Conservation (phyloP, 1,140 invertebrate species). For the Rhopalosiphum maidis region DNA sequence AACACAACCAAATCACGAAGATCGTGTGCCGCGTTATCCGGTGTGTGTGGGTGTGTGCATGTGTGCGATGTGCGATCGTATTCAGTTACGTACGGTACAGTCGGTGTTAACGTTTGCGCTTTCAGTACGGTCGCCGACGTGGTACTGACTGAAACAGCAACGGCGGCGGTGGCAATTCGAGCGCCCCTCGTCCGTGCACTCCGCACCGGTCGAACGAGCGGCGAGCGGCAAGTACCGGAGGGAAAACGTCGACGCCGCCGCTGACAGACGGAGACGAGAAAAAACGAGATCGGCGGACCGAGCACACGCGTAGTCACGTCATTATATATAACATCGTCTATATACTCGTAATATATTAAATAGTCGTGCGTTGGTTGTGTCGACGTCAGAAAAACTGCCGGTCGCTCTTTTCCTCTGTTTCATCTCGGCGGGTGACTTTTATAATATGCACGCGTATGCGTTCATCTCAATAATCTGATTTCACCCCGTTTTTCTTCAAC, state of each 20-base stretch:
- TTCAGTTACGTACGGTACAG: background rate
- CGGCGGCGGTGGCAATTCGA: background rate
- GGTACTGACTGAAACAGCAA: background rate
- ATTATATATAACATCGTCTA: background rate
- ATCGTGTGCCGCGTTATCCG: background rate
- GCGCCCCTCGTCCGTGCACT: background rate
- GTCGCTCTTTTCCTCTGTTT: background rate
- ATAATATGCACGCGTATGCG: background rate
- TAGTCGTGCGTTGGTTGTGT: background rate
- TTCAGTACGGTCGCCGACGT: constrained; percentile 19
- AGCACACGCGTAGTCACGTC: background rate
- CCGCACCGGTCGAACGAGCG: background rate
- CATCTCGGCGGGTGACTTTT: background rate
- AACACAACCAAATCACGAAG: background rate
- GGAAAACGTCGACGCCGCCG: constrained; percentile 20
- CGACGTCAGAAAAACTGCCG: background rate
- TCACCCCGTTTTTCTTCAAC: too few species aligned
- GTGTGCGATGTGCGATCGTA: background rate
- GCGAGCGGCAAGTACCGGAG: background rate
- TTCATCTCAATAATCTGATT: background rate
- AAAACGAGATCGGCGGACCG: background rate
- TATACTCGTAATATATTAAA: background rate
- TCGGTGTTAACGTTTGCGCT: background rate
- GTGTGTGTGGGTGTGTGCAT: too few species aligned
- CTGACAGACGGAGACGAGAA: background rate